A percentile compares a stretch with the other conserved stretches of the same genome.
Conservation (phyloP, 1,140 invertebrate species). For the Microplitis mediator region DNA sequence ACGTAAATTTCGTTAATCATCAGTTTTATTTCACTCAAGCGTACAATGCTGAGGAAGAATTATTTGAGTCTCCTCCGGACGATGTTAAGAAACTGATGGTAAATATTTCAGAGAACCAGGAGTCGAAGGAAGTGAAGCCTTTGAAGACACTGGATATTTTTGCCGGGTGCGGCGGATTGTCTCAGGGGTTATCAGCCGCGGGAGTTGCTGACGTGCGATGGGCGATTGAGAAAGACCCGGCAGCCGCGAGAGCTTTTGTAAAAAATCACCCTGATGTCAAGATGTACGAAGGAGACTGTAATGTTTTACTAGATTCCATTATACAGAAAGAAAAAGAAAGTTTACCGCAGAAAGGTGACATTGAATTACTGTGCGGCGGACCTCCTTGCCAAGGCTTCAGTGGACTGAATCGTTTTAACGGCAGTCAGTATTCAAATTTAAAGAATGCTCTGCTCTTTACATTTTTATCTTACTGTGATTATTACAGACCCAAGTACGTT, state of each 20-base stretch:
- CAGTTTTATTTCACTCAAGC: conserved; percentile 80
- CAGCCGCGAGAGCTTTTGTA: conserved; percentile 80
- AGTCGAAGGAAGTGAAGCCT: not conserved
- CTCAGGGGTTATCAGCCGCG: conserved; percentile 75
- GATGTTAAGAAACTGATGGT: not conserved
- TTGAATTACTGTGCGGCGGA: conserved; percentile 85
- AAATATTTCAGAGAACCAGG: conserved; percentile 3
- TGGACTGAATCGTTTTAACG: conserved; percentile 89
- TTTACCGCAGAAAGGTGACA: conserved; percentile 79
- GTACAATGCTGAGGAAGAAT: conserved; percentile 68
- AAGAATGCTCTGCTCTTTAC: conserved; percentile 89
- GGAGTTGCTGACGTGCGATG: conserved; percentile 74
- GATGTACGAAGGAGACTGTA: conserved; percentile 83
- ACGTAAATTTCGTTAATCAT: conserved; percentile 63
- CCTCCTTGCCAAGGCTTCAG: conserved; percentile 93
- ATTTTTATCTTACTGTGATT: conserved; percentile 86
- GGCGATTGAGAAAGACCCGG: conserved; percentile 83
- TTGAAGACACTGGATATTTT: conserved; percentile 83
- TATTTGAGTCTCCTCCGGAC: conserved; percentile 69
- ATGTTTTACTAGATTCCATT: conserved; percentile 71
- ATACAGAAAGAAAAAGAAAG: conserved; percentile 65
- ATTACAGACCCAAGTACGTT: conserved; percentile 84
- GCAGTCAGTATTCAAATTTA: conserved; percentile 84
- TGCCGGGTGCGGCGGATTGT: conserved; percentile 81
- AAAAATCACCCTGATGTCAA: conserved; percentile 77